These are phyloP conservation scores for Cydia splendana DNA, from an alignment of 1,140 invertebrate genomes.

Conservation along the genomic window DNA sequence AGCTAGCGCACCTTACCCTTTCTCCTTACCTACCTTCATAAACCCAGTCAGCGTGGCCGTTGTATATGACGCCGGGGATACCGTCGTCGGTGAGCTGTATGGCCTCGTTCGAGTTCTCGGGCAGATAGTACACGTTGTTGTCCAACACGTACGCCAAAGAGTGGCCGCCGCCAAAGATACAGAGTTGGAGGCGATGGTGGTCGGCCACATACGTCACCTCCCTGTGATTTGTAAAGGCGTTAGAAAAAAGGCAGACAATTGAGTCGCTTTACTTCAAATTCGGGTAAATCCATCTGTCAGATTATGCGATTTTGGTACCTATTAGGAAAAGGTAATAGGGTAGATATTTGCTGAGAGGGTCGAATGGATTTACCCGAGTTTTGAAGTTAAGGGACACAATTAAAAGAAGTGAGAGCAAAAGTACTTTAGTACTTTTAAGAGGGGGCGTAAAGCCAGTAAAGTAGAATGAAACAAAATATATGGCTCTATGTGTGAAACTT, in stretches of 20 bases:
- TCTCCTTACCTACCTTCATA: slow-evolving; percentile 81
- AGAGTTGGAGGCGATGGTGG: slow-evolving; percentile 76
- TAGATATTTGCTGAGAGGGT: too few species aligned
- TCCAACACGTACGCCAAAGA: slow-evolving; percentile 86
- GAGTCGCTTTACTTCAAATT: too few species aligned
- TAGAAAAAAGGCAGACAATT: neutral
- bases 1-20: too few species aligned
- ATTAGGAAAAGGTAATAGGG: too few species aligned
- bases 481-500: too few species aligned
- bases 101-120: slow-evolving; percentile 57
- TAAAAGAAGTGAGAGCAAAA: neutral
- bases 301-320: too few species aligned
- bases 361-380: too few species aligned
- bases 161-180: slow-evolving; percentile 82
- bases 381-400: too few species aligned
- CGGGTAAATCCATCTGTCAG: too few species aligned
- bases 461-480: too few species aligned
- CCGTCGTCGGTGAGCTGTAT: slow-evolving; percentile 83
- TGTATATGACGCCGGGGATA: slow-evolving; percentile 84
- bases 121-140: slow-evolving; percentile 90
- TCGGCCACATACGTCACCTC: slow-evolving; percentile 69
- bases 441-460: neutral
- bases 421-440: neutral
- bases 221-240: slow-evolving; percentile 54
- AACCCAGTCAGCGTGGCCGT: slow-evolving; percentile 89